Evolutionary conservation across 1,140 invertebrate genomes (phyloP), one percentile per base, ranked within the genome.

Genomic region (Plutomurus gul): DNA sequence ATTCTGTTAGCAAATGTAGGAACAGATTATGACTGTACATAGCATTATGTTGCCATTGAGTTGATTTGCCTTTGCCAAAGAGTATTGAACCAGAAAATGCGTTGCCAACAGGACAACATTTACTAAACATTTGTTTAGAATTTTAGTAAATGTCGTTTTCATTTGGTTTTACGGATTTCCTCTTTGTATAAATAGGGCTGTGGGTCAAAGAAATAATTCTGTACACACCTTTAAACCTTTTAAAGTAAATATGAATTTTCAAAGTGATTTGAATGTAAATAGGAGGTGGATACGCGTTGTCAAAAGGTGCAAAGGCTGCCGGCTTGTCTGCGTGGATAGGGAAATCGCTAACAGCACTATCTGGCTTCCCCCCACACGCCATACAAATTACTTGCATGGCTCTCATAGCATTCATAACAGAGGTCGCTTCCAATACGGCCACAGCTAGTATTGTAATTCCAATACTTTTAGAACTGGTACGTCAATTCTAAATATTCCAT

Each of bases 221-320:
- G 22, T 8, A 25, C 18, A 18, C 7, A 18, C 7, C n/a, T n/a
- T n/a, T n/a, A n/a, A 47, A 6, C 22, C 3, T 18, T 74, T 47
- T 74, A 37, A 49, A 49, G 10, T 47, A 8, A 47, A 47, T 8
- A 4, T 47, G 18, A n/a, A 10, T 8, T 8, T n/a, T 13, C 10
- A n/a, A n/a, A 8, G 4, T 47, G 33, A 65, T 20, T 20, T 71
- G 11, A 25, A 39, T 51, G 27, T 75, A 39, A n/a, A n/a, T 20
- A 82, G 91, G 94, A 37, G 94, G 94, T 51, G 95, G 95, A 0
- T 96, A 96, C 86, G 95, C 95, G 0, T 88, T 97, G 37, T 95
- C 96, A 0, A 90, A 93, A 60, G 95, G 92, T 70, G 93, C 93
- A 80, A 91, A 93, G 84, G 88, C 87, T 11, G 94, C 93, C 0